A percentile compares a stretch with the other conserved stretches of the same genome.
phyloP scores from a whole-genome alignment of 2,113 vertebrate species.

The Serinus canaria region DNA sequence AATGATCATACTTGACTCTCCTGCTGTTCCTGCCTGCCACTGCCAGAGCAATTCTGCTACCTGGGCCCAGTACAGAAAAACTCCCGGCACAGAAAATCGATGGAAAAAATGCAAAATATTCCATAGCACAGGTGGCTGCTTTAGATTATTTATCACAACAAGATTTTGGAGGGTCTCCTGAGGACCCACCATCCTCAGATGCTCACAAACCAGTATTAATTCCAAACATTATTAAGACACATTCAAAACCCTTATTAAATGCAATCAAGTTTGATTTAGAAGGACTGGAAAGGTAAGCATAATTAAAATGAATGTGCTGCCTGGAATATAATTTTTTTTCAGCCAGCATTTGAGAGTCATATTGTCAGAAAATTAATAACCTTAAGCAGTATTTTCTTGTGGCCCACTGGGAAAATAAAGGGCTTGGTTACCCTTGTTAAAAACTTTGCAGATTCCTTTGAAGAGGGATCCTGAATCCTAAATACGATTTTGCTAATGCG shows the following conservation, averaged over 20 bases:
- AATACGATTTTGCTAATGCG: not conserved
- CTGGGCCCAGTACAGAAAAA: not conserved
- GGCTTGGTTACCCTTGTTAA: not conserved
- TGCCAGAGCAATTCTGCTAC: not conserved
- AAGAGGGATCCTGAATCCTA: not conserved
- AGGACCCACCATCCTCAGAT: constrained; percentile 40
- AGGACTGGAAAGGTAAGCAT: constrained; percentile 63
- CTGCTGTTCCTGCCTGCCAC: not conserved
- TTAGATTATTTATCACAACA: constrained; percentile 43
- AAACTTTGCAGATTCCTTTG: constrained; percentile 1
- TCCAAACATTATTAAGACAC: constrained; percentile 62
- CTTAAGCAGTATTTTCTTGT: not conserved
- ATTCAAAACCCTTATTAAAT: constrained; percentile 66
- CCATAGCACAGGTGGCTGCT: not conserved
- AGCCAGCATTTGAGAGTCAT: constrained; percentile 14
- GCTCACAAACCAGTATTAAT: constrained; percentile 64
- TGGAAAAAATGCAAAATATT: not conserved
- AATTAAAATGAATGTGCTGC: constrained; percentile 54
- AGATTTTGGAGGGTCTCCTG: constrained; percentile 30
- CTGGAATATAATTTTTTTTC: constrained; percentile 56
- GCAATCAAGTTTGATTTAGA: constrained; percentile 70
- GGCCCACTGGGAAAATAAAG: constrained; percentile 16
- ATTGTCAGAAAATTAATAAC: constrained; percentile 60
- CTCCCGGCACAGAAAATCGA: not conserved
- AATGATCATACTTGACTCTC: accelerated